Conservation (phyloP, 2,797 vertebrate genomes). For the Gallirallus australis region DNA sequence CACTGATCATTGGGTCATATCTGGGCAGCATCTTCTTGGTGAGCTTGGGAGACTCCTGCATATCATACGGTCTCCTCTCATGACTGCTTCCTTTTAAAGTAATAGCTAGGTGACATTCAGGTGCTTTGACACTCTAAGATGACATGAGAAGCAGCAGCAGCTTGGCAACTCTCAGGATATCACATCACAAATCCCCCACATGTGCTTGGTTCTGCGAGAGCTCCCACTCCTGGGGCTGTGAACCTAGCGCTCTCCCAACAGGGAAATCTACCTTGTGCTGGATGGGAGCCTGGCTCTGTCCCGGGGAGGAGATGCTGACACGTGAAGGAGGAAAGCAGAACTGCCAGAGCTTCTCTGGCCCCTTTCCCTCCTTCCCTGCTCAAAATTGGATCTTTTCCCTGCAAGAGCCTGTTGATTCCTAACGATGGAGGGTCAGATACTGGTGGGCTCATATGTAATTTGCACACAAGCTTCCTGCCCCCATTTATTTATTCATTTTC, state of each 20-base stretch:
- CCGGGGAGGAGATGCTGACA: neutral
- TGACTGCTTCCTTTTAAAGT: neutral
- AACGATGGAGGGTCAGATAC: neutral
- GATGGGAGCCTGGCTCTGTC: neutral
- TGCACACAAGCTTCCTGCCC: neutral
- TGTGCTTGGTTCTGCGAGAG: neutral
- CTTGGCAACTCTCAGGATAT: neutral
- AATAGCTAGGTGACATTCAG: neutral
- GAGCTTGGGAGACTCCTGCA: neutral
- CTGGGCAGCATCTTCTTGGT: neutral
- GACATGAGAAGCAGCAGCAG: neutral
- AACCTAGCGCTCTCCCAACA: rapidly evolving
- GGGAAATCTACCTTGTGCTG: neutral
- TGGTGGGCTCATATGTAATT: neutral
- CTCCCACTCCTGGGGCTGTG: neutral
- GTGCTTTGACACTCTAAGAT: neutral
- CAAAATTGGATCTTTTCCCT: neutral
- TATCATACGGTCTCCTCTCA: neutral
- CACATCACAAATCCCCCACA: neutral
- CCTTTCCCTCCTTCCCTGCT: neutral
- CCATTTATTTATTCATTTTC: neutral
- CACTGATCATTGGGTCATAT: neutral
- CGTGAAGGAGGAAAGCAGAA: neutral
- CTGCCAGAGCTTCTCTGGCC: neutral
- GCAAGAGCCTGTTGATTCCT: neutral